These are phyloP conservation scores for Geopemphigus sp. DNA, from an alignment of 1,140 invertebrate species.

Conservation along the genomic window DNA sequence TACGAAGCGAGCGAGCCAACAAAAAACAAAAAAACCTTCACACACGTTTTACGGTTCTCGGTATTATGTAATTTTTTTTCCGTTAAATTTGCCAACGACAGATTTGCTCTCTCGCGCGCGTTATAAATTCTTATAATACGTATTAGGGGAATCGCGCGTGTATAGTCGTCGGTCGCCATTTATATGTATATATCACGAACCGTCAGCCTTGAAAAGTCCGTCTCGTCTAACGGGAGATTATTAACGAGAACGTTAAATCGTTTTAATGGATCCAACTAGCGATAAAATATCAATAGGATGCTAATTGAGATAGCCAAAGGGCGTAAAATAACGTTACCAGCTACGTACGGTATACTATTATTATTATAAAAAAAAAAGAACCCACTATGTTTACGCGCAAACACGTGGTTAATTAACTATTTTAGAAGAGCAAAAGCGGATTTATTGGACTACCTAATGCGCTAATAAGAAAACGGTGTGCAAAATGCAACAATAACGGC, in stretches of 20 bases:
- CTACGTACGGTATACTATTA: constrained; percentile 1
- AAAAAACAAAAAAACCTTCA: neutral
- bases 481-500: neutral
- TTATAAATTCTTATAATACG: neutral
- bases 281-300: neutral
- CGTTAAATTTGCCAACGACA: neutral
- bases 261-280: neutral
- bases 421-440: neutral
- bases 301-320: neutral
- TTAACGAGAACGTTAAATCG: constrained; percentile 5
- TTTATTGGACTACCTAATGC: neutral
- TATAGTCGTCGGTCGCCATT: neutral
- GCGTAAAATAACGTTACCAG: neutral
- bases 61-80: neutral
- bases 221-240: neutral
- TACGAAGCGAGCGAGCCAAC: neutral
- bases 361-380: neutral
- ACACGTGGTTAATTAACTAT: constrained; percentile 34
- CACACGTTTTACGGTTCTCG: constrained; percentile 1
- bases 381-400: no score
- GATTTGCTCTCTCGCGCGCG: neutral
- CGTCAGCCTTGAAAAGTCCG: neutral
- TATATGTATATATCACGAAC: neutral
- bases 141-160: neutral
- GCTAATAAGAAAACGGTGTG: no score